These are phyloP conservation scores for Eilema sororculum DNA, from an alignment of 2,888 invertebrate genomes.

Conservation along the genomic window DNA sequence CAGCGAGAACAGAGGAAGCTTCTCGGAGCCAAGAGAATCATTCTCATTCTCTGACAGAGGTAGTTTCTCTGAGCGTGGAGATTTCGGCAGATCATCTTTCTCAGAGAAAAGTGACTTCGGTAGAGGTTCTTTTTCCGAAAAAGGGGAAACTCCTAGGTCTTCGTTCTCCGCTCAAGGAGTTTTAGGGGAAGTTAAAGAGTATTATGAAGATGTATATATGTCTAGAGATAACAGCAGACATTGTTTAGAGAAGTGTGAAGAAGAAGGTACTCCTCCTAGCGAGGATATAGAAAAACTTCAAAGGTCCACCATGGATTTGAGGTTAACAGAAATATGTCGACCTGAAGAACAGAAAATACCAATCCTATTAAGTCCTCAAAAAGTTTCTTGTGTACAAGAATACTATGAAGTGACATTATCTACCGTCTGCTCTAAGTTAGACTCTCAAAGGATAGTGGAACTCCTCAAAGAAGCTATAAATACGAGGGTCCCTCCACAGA, in stretches of 20 bases:
- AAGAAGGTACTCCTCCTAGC: slow-evolving; percentile 60
- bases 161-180: slow-evolving; percentile 81
- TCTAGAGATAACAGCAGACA: slow-evolving; percentile 70
- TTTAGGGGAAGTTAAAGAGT: slow-evolving; percentile 80
- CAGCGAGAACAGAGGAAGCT: slow-evolving; percentile 85
- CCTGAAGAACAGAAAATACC: slow-evolving; percentile 73
- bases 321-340: slow-evolving; percentile 75
- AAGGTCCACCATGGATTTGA: slow-evolving; percentile 79
- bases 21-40: slow-evolving; percentile 81
- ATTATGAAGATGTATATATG: slow-evolving; percentile 77
- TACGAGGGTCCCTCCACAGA: slow-evolving; percentile 91
- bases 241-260: slow-evolving; percentile 72
- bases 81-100: slow-evolving; percentile 77
- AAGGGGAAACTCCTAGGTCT: slow-evolving; percentile 80
- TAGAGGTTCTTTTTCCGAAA: slow-evolving; percentile 78
- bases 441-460: slow-evolving; percentile 93
- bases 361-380: slow-evolving; percentile 76
- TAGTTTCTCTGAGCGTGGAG: slow-evolving; percentile 81
- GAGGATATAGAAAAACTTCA: slow-evolving; percentile 79
- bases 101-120: slow-evolving; percentile 88
- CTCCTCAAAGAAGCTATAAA: slow-evolving; percentile 93
- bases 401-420: slow-evolving; percentile 92
- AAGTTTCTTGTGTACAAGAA: slow-evolving; percentile 76
- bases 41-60: slow-evolving; percentile 83
- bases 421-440: slow-evolving; percentile 92